phyloP scores from a whole-genome alignment of 2,888 invertebrate species.

The Chouioia cunea region DNA sequence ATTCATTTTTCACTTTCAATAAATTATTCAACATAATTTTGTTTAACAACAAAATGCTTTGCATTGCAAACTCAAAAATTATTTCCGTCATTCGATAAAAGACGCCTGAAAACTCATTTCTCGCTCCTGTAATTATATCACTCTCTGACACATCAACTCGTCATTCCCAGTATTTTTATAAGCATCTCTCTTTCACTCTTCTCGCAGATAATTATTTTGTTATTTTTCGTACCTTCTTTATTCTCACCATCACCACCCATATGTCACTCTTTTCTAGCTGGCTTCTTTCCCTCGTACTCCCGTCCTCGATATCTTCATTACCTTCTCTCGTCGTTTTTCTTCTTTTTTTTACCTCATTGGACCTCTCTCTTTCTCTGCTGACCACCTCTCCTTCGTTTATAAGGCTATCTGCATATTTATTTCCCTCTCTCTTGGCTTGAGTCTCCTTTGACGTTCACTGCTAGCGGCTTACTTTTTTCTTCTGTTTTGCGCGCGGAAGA shows the following conservation, averaged over 20 bases:
- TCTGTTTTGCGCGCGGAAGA: background rate
- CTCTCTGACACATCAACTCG: background rate
- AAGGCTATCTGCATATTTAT: conserved; percentile 13
- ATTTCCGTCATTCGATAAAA: too few relatives aligned
- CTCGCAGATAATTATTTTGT: background rate
- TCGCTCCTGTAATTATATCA: too few relatives aligned
- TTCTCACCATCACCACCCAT: background rate
- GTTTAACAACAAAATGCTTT: too few relatives aligned
- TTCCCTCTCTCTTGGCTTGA: background rate
- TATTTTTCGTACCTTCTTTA: background rate
- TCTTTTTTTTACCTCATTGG: conserved; percentile 4
- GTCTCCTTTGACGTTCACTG: too few relatives aligned
- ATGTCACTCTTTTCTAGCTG: background rate
- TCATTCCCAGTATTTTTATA: background rate
- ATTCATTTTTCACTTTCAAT: too few relatives aligned
- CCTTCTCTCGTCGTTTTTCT: background rate
- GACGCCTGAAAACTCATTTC: too few relatives aligned
- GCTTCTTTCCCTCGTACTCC: background rate
- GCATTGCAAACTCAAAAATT: too few relatives aligned
- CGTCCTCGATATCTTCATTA: conserved; percentile 20
- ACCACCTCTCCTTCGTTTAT: conserved; percentile 1
- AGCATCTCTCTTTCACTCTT: background rate
- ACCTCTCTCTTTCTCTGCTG: background rate
- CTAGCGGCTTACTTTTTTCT: conserved; percentile 2
- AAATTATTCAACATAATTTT: too few relatives aligned